Evolutionary conservation across 2,888 invertebrate genomes (phyloP).

Genomic region (Zaprionus lineosus): DNA sequence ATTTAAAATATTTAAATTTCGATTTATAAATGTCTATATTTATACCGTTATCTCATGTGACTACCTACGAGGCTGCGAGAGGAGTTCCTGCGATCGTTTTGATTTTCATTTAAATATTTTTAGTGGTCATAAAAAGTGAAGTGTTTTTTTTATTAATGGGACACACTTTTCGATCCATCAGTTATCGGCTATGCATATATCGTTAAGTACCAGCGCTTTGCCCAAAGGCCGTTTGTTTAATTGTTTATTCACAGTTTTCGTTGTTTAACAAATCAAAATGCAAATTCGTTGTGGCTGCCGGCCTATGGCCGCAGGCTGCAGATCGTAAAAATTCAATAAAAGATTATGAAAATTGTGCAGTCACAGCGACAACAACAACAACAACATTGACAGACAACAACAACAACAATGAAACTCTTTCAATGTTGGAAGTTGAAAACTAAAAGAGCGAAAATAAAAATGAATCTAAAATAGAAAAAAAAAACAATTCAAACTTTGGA

Average conservation of each 20-base stretch:
- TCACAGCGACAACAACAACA: slow-evolving; percentile 22
- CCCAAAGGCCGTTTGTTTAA: slow-evolving; percentile 59
- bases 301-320: slow-evolving; percentile 60
- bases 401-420: slow-evolving; percentile 50
- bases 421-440: slow-evolving; percentile 10
- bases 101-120: too few relatives aligned
- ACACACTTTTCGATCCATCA: slow-evolving; percentile 16
- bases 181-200: slow-evolving; percentile 33
- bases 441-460: slow-evolving; percentile 4
- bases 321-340: slow-evolving; percentile 62
- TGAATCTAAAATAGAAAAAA: slow-evolving; percentile 2
- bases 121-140: too few relatives aligned
- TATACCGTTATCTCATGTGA: too few relatives aligned
- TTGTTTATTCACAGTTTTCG: slow-evolving; percentile 34
- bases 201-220: slow-evolving; percentile 63
- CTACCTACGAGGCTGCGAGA: too few relatives aligned
- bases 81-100: too few relatives aligned
- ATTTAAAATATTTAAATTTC: too few relatives aligned
- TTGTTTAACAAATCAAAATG: slow-evolving; percentile 51
- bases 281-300: slow-evolving; percentile 62
- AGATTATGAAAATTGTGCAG: slow-evolving; percentile 71
- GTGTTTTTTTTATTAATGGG: too few relatives aligned
- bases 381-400: slow-evolving; percentile 15
- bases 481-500: slow-evolving; percentile 28
- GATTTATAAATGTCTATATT: too few relatives aligned